Base-by-base conservation (phyloP, 2,888 invertebrate species). In the Clanis bilineata region DNA sequence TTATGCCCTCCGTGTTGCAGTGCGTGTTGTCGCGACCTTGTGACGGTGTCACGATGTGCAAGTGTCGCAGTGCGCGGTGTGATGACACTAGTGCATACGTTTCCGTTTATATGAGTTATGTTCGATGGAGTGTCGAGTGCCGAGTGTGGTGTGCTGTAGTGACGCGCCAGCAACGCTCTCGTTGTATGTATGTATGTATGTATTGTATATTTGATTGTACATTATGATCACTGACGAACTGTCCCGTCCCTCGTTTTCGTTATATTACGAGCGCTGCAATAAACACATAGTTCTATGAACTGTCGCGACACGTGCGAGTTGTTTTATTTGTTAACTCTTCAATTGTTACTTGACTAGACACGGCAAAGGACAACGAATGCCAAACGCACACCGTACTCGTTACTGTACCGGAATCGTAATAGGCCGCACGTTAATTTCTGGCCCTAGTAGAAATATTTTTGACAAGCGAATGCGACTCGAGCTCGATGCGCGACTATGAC, bases 221-320 rank as follows among this genome's bases (percentile, higher is more conserved):
- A 41, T 57, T 45, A 68, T 78, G 73, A 76, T 77, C 75, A 82
- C 80, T 76, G 77, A 83, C 81, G 76, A 86, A 83, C 88, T 87
- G 74, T 90, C 90, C 90, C 90, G 90, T 90, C 90, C 90, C 89
- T 87, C 83, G 38, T 54, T 83, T 85, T 79, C 82, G 78, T 79
- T 85, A 76, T 78, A 79, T 86, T 85, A 79, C 76, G 74, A 81
- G 83, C 77, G 79, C 80, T 80, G 76, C 78, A 80, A 81, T 82
- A 82, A 86, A 84, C 73, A 80, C 71, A 80, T 78, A 84, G 81
- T 79, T 83, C 72, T 57, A 43, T 23, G 59, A 25, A 41, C 60
- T 43, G 60, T 55, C 41, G 36, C 18, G 38, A 38, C 44, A 55
- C 58, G 61, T 38, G 60, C 32, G 38, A 51, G 59, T 10, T 32